A percentile compares a stretch with the other conserved stretches of the same genome.
Conservation (phyloP, 1,140 invertebrate genomes). For the Micrasema longulum region DNA sequence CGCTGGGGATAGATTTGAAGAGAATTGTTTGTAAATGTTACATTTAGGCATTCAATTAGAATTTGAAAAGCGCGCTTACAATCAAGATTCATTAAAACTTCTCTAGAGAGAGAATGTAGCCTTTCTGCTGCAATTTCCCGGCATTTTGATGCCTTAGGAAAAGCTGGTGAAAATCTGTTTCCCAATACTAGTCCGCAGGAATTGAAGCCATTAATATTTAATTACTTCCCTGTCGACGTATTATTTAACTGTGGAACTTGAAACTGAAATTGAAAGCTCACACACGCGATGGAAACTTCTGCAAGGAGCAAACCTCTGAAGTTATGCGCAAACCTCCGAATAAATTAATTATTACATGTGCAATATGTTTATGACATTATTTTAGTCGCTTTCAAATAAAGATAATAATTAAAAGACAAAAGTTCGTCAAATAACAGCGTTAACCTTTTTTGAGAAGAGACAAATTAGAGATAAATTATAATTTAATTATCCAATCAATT, state of each 20-base stretch:
- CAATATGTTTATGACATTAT: background rate
- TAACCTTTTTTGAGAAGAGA: too few relatives aligned
- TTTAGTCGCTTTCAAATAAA: background rate
- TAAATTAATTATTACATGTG: background rate
- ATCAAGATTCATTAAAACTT: constrained; percentile 34
- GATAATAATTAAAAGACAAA: background rate
- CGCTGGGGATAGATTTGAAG: too few relatives aligned
- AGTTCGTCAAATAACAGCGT: background rate
- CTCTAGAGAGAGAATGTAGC: background rate
- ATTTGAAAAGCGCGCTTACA: constrained; percentile 1
- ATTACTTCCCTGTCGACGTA: constrained; percentile 48
- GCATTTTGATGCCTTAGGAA: constrained; percentile 6
- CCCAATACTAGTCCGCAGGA: constrained; percentile 14
- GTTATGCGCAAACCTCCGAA: background rate
- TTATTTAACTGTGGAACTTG: constrained; percentile 44
- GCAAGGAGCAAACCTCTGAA: background rate
- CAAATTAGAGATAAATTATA: background rate
- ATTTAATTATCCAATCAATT: background rate
- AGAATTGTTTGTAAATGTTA: background rate
- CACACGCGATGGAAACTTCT: constrained; percentile 3
- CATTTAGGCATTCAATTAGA: constrained; percentile 11
- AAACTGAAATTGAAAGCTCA: constrained; percentile 43
- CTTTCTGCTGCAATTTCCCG: constrained; percentile 10
- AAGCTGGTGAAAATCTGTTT: constrained; percentile 25
- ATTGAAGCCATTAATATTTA: constrained; percentile 38